These are phyloP conservation scores for Atta cephalotes DNA, from an alignment of 1,140 invertebrate species.

Conservation along the genomic window DNA sequence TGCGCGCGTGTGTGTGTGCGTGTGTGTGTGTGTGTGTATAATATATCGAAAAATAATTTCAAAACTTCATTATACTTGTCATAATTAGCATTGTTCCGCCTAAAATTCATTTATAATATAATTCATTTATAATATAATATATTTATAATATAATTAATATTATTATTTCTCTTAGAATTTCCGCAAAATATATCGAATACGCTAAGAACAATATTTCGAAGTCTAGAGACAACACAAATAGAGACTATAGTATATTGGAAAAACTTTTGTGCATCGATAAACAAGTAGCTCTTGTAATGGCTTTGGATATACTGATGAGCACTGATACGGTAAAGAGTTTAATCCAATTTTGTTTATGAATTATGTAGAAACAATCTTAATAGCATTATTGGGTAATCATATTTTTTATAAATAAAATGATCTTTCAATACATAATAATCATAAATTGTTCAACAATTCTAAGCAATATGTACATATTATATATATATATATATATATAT, in stretches of 20 bases:
- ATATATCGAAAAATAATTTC: no score
- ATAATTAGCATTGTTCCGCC: not conserved
- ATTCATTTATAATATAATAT: no score
- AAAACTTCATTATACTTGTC: not conserved
- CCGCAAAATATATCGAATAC: constrained; percentile 80
- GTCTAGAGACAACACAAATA: constrained; percentile 66
- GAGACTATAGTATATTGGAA: constrained; percentile 86
- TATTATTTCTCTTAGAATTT: constrained; percentile 54
- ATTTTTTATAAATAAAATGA: not conserved
- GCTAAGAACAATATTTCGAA: constrained; percentile 81
- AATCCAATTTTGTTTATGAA: not conserved
- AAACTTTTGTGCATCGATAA: constrained; percentile 86
- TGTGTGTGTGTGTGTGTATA: no score
- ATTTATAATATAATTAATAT: no score
- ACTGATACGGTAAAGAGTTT: constrained; percentile 89
- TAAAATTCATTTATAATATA: no score
- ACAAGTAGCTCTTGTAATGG: constrained; percentile 88
- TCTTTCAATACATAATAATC: no score
- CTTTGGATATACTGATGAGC: constrained; percentile 91
- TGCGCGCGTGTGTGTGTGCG: no score
- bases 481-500: no score
- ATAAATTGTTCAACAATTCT: no score
- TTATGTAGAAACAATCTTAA: not conserved
- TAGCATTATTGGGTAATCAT: not conserved
- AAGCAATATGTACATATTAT: not conserved